phyloP scores from a whole-genome alignment of 2,113 vertebrate genomes.

The Actinemys pallida region DNA sequence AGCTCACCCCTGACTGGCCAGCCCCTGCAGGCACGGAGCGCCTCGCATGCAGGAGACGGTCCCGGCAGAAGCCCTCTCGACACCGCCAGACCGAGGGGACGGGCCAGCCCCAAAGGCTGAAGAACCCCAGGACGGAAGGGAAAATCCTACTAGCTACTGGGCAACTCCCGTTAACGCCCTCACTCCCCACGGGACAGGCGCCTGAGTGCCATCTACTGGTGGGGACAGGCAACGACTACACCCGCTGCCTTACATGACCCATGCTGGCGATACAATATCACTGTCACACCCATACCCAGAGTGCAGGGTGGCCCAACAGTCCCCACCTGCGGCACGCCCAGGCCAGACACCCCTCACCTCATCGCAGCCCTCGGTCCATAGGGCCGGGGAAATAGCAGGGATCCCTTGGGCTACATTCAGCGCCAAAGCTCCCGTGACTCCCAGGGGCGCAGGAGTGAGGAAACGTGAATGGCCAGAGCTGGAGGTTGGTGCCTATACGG shows the following conservation, averaged over 20 bases:
- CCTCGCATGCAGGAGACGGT: fast-evolving
- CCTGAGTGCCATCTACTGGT: conserved; percentile 45
- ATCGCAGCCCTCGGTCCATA: background rate
- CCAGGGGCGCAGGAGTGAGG: background rate
- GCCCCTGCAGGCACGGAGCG: background rate
- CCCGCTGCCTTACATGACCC: background rate
- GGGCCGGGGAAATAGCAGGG: fast-evolving
- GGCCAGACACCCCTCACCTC: fast-evolving
- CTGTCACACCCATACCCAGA: fast-evolving
- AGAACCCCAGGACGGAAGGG: fast-evolving
- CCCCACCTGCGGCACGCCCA: background rate
- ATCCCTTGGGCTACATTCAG: background rate
- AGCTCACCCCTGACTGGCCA: background rate
- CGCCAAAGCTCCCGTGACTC: background rate
- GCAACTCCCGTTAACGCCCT: background rate
- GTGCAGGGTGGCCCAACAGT: background rate
- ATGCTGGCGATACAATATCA: background rate
- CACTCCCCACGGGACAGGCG: fast-evolving
- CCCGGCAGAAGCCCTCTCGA: background rate
- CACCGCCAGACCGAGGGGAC: background rate
- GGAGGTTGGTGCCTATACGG: background rate
- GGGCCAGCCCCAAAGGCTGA: background rate
- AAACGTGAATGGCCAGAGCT: fast-evolving
- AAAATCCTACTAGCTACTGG: fast-evolving
- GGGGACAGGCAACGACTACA: conserved; percentile 12